Conservation (phyloP, 2,113 vertebrate genomes). For the Carettochelys insculpta region DNA sequence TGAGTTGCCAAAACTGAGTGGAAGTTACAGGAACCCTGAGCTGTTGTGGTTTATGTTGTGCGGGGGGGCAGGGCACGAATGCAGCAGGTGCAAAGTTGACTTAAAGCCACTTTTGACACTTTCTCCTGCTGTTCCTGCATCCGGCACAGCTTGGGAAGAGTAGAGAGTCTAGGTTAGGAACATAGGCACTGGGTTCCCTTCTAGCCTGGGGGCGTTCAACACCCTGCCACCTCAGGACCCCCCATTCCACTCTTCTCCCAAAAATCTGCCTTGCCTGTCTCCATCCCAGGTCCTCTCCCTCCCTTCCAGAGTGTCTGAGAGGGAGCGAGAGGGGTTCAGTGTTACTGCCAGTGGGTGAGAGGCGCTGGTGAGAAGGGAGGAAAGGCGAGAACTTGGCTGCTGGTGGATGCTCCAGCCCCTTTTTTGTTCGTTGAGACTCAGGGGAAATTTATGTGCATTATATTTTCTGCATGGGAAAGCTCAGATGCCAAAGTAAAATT, state of each 20-base stretch:
- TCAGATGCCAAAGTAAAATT: fast-evolving
- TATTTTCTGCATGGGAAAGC: fast-evolving
- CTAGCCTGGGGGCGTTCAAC: too few species aligned
- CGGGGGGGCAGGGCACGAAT: conserved; percentile 16
- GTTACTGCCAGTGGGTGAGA: too few species aligned
- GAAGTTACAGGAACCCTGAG: background rate
- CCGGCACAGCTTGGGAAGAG: background rate
- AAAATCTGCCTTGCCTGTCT: too few species aligned
- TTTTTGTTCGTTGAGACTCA: background rate
- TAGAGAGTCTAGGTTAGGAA: fast-evolving
- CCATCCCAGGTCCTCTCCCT: too few species aligned
- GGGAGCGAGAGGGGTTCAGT: too few species aligned
- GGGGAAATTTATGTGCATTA: background rate
- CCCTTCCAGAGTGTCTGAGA: too few species aligned
- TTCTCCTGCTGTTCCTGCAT: background rate
- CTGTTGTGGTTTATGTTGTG: background rate
- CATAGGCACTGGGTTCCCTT: too few species aligned
- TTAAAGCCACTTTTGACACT: background rate
- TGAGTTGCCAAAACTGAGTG: fast-evolving
- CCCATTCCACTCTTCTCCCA: too few species aligned
- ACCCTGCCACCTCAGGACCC: too few species aligned
- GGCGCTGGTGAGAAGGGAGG: too few species aligned
- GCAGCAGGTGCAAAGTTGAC: background rate
- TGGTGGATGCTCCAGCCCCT: too few species aligned
- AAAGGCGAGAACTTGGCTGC: too few species aligned